These are phyloP conservation scores for Anolis carolinensis DNA, from an alignment of 2,113 vertebrate genomes.

Conservation along the genomic window DNA sequence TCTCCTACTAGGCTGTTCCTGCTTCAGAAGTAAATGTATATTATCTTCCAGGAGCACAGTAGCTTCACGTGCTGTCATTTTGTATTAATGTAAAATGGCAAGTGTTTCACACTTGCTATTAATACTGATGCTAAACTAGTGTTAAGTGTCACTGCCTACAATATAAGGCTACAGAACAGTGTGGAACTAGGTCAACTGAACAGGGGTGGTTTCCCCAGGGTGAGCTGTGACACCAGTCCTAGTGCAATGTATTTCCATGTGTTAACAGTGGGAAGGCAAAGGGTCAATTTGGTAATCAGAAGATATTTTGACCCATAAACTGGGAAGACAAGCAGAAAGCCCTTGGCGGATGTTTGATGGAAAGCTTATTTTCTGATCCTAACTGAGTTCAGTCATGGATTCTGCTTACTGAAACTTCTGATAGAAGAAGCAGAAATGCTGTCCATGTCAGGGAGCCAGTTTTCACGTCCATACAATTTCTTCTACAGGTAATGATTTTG, in stretches of 20 bases:
- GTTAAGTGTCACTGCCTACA: neutral
- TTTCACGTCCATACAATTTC: too few species aligned
- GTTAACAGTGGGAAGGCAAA: neutral
- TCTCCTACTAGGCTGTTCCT: neutral
- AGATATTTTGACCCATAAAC: neutral
- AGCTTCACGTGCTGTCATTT: neutral
- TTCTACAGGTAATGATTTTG: neutral
- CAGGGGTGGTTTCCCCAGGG: conserved; percentile 3
- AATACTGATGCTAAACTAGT: neutral
- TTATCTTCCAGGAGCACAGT: neutral
- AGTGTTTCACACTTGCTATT: neutral
- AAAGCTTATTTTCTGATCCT: neutral
- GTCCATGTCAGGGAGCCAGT: neutral
- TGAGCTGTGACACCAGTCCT: neutral
- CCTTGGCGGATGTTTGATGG: neutral
- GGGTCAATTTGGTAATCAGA: neutral
- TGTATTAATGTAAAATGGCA: neutral
- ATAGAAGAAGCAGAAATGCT: neutral
- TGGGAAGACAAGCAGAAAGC: neutral
- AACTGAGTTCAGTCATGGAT: fast-evolving
- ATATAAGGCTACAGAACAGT: neutral
- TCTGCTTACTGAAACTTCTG: neutral
- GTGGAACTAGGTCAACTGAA: conserved; percentile 12
- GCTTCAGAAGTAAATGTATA: neutral
- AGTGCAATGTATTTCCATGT: neutral